phyloP scores from a whole-genome alignment of 2,113 vertebrate species.

The Ammospiza nelsoni region DNA sequence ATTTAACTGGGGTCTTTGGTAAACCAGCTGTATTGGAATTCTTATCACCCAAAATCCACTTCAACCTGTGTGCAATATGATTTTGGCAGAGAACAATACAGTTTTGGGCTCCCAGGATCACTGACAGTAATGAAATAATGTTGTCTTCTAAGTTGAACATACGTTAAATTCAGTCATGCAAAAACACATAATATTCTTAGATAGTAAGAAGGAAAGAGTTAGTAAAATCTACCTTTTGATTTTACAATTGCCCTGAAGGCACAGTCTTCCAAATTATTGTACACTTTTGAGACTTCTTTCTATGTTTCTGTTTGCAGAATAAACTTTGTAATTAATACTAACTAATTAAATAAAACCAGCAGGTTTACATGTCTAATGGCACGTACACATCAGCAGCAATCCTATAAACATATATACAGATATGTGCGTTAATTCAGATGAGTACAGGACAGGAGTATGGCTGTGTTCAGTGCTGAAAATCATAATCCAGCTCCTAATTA shows the following conservation, averaged over 20 bases:
- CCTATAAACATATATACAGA: neutral
- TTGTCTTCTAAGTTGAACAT: neutral
- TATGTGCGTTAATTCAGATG: neutral
- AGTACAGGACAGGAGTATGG: neutral
- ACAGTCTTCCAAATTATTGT: neutral
- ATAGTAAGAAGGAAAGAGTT: neutral
- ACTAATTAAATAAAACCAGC: neutral
- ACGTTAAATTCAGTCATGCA: neutral
- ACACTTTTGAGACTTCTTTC: neutral
- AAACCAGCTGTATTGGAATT: neutral
- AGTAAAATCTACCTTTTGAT: slow-evolving; percentile 16
- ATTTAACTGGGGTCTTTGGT: neutral
- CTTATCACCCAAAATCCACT: neutral
- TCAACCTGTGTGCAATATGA: neutral
- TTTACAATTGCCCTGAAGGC: neutral
- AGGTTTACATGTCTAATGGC: neutral
- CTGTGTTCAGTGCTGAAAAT: neutral
- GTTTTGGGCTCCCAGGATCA: neutral
- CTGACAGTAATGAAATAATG: neutral
- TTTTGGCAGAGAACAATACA: neutral
- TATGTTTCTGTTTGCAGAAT: neutral
- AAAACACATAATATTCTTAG: neutral
- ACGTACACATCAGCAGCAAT: neutral
- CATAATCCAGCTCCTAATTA: neutral
- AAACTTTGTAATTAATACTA: neutral